Base-by-base conservation (phyloP, 2,888 invertebrate species). In the Stramonita haemastoma region DNA sequence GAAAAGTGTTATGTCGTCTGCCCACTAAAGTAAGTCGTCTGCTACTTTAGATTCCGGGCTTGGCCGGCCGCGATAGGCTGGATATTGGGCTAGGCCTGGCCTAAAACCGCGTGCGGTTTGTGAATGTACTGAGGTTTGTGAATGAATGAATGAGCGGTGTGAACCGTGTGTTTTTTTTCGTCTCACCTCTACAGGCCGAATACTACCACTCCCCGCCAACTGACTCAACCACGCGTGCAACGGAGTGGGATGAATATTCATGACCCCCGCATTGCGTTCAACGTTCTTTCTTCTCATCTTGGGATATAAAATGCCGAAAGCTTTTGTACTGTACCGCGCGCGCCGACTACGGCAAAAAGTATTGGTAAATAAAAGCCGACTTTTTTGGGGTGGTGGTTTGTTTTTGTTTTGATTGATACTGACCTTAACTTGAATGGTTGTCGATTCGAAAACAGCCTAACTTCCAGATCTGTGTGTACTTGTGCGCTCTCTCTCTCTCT, bases 81-180 rank as follows among this genome's bases (percentile, higher is more conserved):
- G 32, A 79, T 1, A 8, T 87, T 85, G 87, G 87, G 83, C 88
- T 70, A 77, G 83, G 34, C 87, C 88, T 32, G 83, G 88, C 46
- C 83, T 89, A 36, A 79, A 85, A 32, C 88, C 89, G 89, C 86
- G 92, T 94, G 94, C 91, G 94, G 94, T 94, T 94, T 94, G 22
- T 46, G 81, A 46, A 6, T 83, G 81, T 29, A 26, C 46, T 79
- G 46, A 1, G 36, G 46, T 46, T 46, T 93, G 92, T 94, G 94
- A 94, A 94, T 94, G 94, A 93, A 91, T 88, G 85, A 70, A 36
- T 22, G 36, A 46, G 46, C 26, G 46, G 85, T 73, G 90, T 87
- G 89, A 91, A 92, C 90, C 92, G 92, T 92, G 91, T 90, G 90
- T 83, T n/a, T n/a, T 46, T 36, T 91, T 92, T 91, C 91, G 91